Evolutionary conservation across 1,140 invertebrate species (phyloP), one percentile per base, ranked within the genome.

Genomic region (Nilaparvata lugens): DNA sequence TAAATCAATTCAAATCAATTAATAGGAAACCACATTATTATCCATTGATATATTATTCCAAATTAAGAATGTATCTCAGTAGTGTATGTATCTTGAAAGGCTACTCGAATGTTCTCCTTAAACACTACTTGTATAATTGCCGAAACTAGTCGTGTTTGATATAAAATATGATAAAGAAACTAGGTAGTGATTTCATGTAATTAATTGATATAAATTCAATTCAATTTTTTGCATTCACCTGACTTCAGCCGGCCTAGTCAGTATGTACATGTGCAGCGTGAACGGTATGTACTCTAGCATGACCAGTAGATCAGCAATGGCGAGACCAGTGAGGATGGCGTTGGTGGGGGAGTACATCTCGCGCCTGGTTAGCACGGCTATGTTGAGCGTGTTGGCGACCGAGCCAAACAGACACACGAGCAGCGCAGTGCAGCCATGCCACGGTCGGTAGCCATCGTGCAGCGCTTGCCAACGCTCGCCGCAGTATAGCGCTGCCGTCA

Each of bases 211-310:
- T n/a, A n/a, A n/a, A n/a, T n/a, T n/a, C n/a, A n/a, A n/a, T n/a
- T n/a, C n/a, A n/a, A n/a, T n/a, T n/a, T n/a, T n/a, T n/a, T n/a
- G 9, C 11, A 48, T 11, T 48, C 18, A 48, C 45, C 45, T 18
- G 16, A 19, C 45, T 48, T 48, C 21, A 48, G 65, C 78, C 5
- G 59, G 52, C 57, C 67, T 51, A 9, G 65, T 64, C 52, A 81
- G 78, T 42, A 93, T 80, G 67, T 89, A 89, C 70, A 85, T 82
- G 70, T 95, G 90, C 38, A 88, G 79, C 0, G 86, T 84, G 69
- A 89, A 96, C 0, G 93, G 93, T 58, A 97, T 88, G 71, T 97
- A 97, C 62, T 93, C 91, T 40, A 92, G 72, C 92, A 97, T 96
- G 0, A 96, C 92, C 0, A 95, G 76, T 42, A 96, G 79, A 73